Base-by-base conservation (phyloP, 2,888 invertebrate species). In the Hedya salicella region DNA sequence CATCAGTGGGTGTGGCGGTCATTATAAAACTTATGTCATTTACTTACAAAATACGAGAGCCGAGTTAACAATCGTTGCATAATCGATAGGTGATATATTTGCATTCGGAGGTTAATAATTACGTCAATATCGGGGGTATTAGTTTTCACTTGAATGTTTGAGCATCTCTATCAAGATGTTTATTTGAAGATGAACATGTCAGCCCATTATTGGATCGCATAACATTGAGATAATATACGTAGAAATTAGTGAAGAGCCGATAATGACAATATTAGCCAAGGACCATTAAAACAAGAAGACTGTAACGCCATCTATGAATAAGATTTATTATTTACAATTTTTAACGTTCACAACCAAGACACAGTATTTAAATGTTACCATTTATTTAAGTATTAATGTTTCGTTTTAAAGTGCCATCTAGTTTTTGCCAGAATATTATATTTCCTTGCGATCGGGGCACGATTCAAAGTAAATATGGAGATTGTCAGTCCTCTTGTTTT, bases 51-150 rank as follows among this genome's bases (percentile, higher is more conserved):
- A 25, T 25, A 25, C 6, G 25, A 25, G 25, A 54, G 42, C 21
- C 21, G 25, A 53, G 17, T 11, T 9, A 39, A 48, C 19, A 17
- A 60, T 46, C 40, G 21, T 66, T 66, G 53, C 54, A 42, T 66
- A 52, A 66, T 21, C 13, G 48, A 39, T 14, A 46, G 6, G 25
- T 30, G 65, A 66, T 48, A 66, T 66, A 54, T 66, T 66, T 53
- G 53, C 53, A 48, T 61, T 14, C 46, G 52, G 17, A 44, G 30
- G 25, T 40, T 53, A 52, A 50, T 32, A 46, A 53, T 30, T 60
- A 52, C 65, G 53, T 60, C 39, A 48, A 52, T 5, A 56, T 16
- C 46, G 39, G n/a, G 17, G 17, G 16, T 42, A 46, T 65, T 46
- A 16, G 44, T 59, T 50, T 52, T 59, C 52, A 17, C 52, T 39